Evolutionary conservation across 1,140 invertebrate species (phyloP), one percentile per base, ranked within the genome.

Genomic region (Lasioglossum albipes): DNA sequence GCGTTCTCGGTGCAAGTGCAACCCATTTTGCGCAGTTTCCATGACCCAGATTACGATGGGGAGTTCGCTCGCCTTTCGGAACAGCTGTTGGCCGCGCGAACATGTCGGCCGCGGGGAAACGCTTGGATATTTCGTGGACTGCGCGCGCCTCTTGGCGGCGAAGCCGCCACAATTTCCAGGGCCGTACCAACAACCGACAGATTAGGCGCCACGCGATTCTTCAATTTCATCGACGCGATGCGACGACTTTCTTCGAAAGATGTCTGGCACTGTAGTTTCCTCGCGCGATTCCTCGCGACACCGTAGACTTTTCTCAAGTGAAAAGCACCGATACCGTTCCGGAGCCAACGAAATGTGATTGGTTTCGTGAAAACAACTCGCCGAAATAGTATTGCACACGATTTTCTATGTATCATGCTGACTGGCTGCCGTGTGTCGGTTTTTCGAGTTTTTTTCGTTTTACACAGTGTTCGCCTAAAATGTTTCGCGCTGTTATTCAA

Each of bases 31-130:
- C 92, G 93, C 93, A 93, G 91, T 93, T 92, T 89, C 90, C 91
- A 90, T 93, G 93, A 93, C 93, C 92, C 91, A 93, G 91, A 93
- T 93, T 91, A 79, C 68, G 79, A 88, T 89, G 91, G 91, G 92
- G 91, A 92, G 92, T 93, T 93, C 83, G 93, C 89, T 92, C 93
- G 92, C 87, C 88, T 88, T 89, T 88, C 84, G 92, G 93, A 93
- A 93, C 92, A 92, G 91, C 92, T 92, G 91, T 91, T 92, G 89
- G 90, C 87, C 85, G 88, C 88, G 88, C 87, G 88, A 92, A 91
- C 85, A 92, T 92, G 91, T 90, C 89, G 87, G 85, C 87, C 90
- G 88, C 88, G 89, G 88, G 89, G 88, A 88, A 88, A 89, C 87
- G 90, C 90, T 91, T 87, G 87, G 90, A 88, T 90, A 89, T 91